phyloP scores from a whole-genome alignment of 2,888 invertebrate genomes.

The Chymomyza amoena region DNA sequence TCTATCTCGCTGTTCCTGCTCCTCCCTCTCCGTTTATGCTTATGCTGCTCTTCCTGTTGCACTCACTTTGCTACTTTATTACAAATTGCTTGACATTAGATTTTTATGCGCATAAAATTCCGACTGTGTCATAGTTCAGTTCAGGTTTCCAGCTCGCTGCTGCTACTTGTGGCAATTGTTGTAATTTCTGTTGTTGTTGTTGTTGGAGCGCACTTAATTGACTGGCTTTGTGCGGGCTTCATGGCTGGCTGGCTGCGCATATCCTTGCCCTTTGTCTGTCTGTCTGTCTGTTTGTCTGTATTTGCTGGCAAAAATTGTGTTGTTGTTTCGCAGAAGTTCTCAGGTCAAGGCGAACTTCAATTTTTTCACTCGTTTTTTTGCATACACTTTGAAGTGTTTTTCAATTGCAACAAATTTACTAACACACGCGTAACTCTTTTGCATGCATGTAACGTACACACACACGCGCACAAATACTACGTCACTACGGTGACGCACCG shows the following conservation, averaged over 20 bases:
- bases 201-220: slow-evolving; percentile 32
- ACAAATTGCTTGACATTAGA: slow-evolving; percentile 3
- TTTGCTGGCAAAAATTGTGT: slow-evolving; percentile 10
- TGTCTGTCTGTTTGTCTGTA: slow-evolving; percentile 6
- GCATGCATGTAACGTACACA: slow-evolving; percentile 23
- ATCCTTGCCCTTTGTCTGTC: slow-evolving; percentile 20
- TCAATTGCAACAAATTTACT: slow-evolving; percentile 44
- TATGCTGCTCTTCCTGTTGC: slow-evolving; percentile 16
- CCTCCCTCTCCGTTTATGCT: too few relatives aligned
- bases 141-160: slow-evolving; percentile 9
- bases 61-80: slow-evolving; percentile 3
- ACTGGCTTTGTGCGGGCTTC: slow-evolving; percentile 23
- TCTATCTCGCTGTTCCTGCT: background rate
- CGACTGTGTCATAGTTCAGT: slow-evolving; percentile 23
- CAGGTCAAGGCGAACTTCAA: slow-evolving; percentile 61
- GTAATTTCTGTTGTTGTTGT: slow-evolving; percentile 8
- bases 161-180: background rate
- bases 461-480: background rate
- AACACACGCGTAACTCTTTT: slow-evolving; percentile 48
- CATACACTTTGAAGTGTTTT: slow-evolving; percentile 24
- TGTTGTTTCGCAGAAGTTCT: slow-evolving; percentile 36
- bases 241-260: slow-evolving; percentile 1
- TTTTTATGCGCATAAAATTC: slow-evolving; percentile 2
- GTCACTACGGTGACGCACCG: slow-evolving; percentile 5
- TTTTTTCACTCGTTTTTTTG: slow-evolving; percentile 4